phyloP scores from a whole-genome alignment of 2,888 invertebrate species.

The Meiosimyza decipiens region DNA sequence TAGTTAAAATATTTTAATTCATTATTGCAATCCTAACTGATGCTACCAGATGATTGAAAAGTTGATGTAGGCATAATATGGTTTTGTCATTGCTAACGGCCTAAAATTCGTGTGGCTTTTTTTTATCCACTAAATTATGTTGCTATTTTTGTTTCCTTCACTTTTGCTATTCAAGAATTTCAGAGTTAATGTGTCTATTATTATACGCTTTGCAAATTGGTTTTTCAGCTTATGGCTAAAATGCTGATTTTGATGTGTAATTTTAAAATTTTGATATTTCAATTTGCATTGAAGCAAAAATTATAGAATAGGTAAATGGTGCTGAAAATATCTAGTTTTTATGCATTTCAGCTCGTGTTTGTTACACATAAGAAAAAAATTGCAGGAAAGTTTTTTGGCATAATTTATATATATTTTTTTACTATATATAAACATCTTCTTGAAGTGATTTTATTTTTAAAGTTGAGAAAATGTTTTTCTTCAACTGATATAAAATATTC shows the following conservation, averaged over 20 bases:
- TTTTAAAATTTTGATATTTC: conserved; percentile 31
- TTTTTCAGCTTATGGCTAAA: conserved; percentile 12
- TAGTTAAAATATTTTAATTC: neutral
- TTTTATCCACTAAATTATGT: neutral
- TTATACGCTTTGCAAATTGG: neutral
- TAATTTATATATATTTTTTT: too few species aligned
- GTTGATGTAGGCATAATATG: neutral
- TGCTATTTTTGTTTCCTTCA: too few species aligned
- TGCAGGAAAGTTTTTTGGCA: too few species aligned
- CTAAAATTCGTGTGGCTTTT: neutral
- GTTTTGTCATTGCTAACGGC: conserved; percentile 12
- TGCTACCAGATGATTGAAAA: neutral
- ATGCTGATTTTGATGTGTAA: conserved; percentile 26
- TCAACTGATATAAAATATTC: too few species aligned
- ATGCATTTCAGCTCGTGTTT: too few species aligned
- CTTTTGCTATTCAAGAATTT: neutral
- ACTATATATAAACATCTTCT: too few species aligned
- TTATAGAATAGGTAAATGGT: too few species aligned
- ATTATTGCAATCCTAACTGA: neutral
- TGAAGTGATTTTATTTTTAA: too few species aligned
- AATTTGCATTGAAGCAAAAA: conserved; percentile 12
- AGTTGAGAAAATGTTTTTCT: too few species aligned
- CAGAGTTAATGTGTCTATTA: neutral
- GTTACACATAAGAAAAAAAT: too few species aligned
- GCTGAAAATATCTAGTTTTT: too few species aligned